These are phyloP conservation scores for Oncorhynchus tshawytscha DNA, from an alignment of 2,113 vertebrate genomes.

Conservation along the genomic window DNA sequence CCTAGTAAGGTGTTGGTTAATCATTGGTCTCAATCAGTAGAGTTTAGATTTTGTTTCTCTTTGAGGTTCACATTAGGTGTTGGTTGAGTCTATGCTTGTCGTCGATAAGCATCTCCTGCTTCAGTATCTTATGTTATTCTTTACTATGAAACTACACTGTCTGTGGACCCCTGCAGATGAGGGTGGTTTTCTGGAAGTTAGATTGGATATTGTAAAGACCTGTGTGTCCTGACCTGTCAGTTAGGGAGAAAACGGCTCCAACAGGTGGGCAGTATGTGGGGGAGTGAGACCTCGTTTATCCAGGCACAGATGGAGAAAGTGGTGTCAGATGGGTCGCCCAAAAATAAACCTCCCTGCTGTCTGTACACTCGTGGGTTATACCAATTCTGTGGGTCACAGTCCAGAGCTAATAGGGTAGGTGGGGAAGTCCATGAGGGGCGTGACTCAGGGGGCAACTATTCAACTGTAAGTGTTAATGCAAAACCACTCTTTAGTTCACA, in stretches of 20 bases:
- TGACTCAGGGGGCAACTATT: slow-evolving; percentile 5
- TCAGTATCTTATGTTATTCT: background rate
- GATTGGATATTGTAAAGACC: slow-evolving; percentile 33
- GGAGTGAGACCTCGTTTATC: slow-evolving; percentile 52
- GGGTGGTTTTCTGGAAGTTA: slow-evolving; percentile 29
- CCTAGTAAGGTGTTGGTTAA: background rate
- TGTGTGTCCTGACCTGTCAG: slow-evolving; percentile 48
- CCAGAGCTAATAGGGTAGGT: slow-evolving; percentile 31
- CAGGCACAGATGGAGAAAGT: slow-evolving; percentile 52
- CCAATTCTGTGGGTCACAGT: slow-evolving; percentile 32
- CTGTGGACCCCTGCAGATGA: background rate
- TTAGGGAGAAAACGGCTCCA: slow-evolving; percentile 48
- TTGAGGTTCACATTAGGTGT: background rate
- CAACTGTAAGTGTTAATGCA: slow-evolving; percentile 4
- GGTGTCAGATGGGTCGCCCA: slow-evolving; percentile 59
- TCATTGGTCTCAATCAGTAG: background rate
- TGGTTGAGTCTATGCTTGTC: no score
- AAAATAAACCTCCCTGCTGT: slow-evolving; percentile 59
- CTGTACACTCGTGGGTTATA: slow-evolving; percentile 12
- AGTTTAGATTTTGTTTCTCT: background rate
- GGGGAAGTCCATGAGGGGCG: slow-evolving; percentile 20
- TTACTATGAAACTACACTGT: background rate
- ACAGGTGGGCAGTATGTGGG: slow-evolving; percentile 51
- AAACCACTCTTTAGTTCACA: slow-evolving; percentile 14
- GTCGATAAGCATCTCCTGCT: no score